Evolutionary conservation across 1,140 invertebrate genomes (phyloP).

Genomic region (Eueides isabella): DNA sequence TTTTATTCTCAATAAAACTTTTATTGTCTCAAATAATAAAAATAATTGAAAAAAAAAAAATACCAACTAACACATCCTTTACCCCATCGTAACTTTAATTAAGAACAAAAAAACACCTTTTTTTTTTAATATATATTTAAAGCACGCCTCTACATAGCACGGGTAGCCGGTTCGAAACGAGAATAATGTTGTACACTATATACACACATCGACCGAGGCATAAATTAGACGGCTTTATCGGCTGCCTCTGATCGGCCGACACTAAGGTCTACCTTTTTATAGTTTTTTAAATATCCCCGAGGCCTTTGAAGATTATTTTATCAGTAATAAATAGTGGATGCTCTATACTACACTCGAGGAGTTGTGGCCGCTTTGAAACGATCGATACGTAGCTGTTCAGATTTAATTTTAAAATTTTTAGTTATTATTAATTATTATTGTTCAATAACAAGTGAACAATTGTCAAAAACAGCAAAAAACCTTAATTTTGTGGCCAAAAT

Average conservation of each 20-base stretch:
- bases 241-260: constrained; percentile 63
- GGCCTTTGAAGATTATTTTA: constrained; percentile 10
- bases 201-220: constrained; percentile 45
- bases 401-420: too few relatives aligned
- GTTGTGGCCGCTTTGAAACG: too few relatives aligned
- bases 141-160: neutral
- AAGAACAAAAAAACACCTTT: neutral
- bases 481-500: too few relatives aligned
- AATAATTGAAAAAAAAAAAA: neutral
- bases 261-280: constrained; percentile 19
- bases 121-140: constrained; percentile 8
- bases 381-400: too few relatives aligned
- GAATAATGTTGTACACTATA: constrained; percentile 15
- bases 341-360: neutral
- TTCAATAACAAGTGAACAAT: too few relatives aligned
- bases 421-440: too few relatives aligned
- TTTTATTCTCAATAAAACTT: too few relatives aligned
- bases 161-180: constrained; percentile 11
- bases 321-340: constrained; percentile 1
- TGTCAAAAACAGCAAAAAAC: too few relatives aligned
- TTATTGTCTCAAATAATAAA: too few relatives aligned
- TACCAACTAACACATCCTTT: neutral
- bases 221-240: constrained; percentile 72
- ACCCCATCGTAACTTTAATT: constrained; percentile 13
- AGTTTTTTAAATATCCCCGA: constrained; percentile 54